These are phyloP conservation scores for Montipora capitata DNA, from an alignment of 92 coral and sea anemone species.

Conservation along the genomic window DNA sequence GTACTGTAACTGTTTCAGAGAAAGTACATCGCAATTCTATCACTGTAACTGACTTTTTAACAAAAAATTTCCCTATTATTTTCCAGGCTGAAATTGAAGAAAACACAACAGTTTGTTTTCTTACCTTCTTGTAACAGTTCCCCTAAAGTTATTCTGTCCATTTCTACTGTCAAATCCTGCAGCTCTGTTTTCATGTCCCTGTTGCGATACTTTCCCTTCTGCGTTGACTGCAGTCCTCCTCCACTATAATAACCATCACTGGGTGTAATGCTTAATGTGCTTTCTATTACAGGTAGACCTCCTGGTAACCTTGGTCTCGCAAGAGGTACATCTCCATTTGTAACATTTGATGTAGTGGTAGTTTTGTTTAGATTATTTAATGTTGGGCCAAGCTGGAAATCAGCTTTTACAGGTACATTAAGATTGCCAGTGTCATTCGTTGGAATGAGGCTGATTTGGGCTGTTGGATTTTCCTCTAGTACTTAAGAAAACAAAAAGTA, in stretches of 20 bases:
- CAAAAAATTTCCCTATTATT: too few species aligned
- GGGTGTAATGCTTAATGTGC: constrained; percentile 61
- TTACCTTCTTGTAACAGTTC: constrained; percentile 92
- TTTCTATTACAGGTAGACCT: constrained; percentile 45
- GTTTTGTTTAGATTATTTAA: constrained; percentile 7
- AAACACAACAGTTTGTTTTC: background rate
- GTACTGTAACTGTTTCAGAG: too few species aligned
- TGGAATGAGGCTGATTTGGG: background rate
- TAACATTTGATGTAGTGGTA: constrained; percentile 18
- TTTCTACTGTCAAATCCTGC: constrained; percentile 84
- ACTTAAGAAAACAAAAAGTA: too few species aligned
- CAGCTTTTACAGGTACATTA: constrained; percentile 66
- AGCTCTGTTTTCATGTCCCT: constrained; percentile 92
- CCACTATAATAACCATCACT: constrained; percentile 73
- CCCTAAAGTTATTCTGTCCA: constrained; percentile 94
- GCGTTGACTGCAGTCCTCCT: constrained; percentile 87
- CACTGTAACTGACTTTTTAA: too few species aligned
- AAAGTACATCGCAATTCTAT: too few species aligned
- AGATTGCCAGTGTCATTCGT: background rate
- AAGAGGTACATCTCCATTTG: constrained; percentile 75
- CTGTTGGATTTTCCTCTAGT: constrained; percentile 1
- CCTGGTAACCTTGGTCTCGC: constrained; percentile 42
- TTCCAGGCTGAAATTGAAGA: too few species aligned
- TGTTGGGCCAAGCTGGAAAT: constrained; percentile 49
- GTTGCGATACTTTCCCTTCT: constrained; percentile 92